phyloP scores from a whole-genome alignment of 2,113 vertebrate genomes.

The Paramormyrops kingsleyae region DNA sequence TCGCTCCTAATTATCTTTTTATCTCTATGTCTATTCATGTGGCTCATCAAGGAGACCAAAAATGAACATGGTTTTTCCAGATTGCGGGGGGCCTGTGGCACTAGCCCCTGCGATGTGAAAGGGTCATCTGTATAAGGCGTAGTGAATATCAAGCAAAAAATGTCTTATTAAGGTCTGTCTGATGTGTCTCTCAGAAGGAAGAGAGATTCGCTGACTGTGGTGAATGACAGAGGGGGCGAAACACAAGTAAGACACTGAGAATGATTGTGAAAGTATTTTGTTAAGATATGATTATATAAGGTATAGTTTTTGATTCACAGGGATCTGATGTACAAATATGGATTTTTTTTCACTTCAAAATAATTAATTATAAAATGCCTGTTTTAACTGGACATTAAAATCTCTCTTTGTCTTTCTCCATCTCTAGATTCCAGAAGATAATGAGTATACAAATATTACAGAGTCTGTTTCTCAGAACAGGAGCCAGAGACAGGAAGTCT shows the following conservation, averaged over 20 bases:
- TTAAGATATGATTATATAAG: neutral
- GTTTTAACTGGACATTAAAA: neutral
- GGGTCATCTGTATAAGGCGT: neutral
- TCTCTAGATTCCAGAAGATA: neutral
- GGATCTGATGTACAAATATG: neutral
- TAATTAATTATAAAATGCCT: neutral
- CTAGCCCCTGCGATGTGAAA: neutral
- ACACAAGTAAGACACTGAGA: neutral
- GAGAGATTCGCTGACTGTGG: neutral
- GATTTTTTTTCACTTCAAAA: neutral
- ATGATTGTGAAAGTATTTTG: neutral
- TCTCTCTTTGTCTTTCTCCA: neutral
- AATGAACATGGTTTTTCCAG: no score
- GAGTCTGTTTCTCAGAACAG: no score
- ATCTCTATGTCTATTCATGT: no score
- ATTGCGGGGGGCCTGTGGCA: no score
- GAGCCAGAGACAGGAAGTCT: no score
- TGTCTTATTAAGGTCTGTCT: neutral
- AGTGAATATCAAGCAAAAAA: no score
- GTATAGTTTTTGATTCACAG: neutral
- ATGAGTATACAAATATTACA: no score
- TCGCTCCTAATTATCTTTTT: no score
- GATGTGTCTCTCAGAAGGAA: neutral
- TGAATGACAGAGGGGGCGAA: neutral
- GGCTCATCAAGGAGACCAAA: no score